Percentiles rank a stretch among this genome's conserved stretches.
These are phyloP conservation scores for Microchirus variegatus DNA, from an alignment of 2,797 vertebrate species.

Conservation along the genomic window DNA sequence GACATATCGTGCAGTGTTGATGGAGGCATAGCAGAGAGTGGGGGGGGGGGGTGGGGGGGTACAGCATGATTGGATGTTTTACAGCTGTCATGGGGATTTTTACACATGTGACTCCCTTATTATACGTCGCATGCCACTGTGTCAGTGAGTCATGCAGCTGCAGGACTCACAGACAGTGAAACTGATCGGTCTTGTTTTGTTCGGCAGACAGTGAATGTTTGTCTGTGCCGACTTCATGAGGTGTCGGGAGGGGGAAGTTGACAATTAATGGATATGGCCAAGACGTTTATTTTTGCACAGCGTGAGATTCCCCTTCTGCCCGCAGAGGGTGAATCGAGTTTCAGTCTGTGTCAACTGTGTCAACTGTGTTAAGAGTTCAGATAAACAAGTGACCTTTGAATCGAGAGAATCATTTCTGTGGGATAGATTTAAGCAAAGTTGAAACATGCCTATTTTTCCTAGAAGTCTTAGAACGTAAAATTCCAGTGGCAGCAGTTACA, in stretches of 20 bases:
- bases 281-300: too few species aligned
- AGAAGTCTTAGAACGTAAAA: conserved; percentile 21
- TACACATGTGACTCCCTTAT: conserved; percentile 7
- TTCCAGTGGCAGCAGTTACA: conserved; percentile 16
- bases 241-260: not conserved
- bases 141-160: not conserved
- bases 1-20: conserved; percentile 28
- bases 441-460: not conserved
- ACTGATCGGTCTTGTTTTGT: conserved; percentile 21
- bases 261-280: not conserved
- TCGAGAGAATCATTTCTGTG: too few species aligned
- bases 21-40: not conserved
- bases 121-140: not conserved
- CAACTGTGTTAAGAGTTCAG: not conserved
- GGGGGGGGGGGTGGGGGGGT: too few species aligned
- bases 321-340: not conserved
- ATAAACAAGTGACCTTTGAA: not conserved
- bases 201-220: not conserved
- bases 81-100: conserved; percentile 10
- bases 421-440: not conserved
- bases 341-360: too few species aligned
- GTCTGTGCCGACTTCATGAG: not conserved
- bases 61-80: not conserved
- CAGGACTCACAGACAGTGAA: not conserved
- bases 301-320: not conserved